Evolutionary conservation across 1,140 invertebrate genomes (phyloP), one percentile per base, ranked within the genome.

Genomic region (Calephelis nemesis): DNA sequence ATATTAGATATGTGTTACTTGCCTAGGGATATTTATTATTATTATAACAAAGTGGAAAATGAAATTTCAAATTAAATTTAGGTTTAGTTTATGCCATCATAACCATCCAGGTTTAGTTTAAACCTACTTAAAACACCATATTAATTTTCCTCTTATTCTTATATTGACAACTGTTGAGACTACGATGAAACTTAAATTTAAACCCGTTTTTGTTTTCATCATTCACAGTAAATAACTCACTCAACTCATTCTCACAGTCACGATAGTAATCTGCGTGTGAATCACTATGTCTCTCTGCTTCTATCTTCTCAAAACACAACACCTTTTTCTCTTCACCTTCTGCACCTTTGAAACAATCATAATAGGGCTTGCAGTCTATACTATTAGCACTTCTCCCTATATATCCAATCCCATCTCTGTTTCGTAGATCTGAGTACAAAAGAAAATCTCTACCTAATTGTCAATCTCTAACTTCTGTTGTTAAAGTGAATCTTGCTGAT

Each of bases 381-480:
- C 81, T 89, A 65, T 89, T 88, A 0, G 83, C 83, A 45, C 87
- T 87, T 62, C 82, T 77, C 9, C 82, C 85, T 63, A 87, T 84
- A 62, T 85, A 88, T 65, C 80, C 84, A 39, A 88, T 77, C 19
- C 77, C 83, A 19, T 83, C 80, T 42, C 79, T 78, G 47, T 82
- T 79, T 42, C 80, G 74, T 52, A 79, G 66, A 66, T 87, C 80
- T 19, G 74, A 73, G 73, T 76, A 72, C n/a, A 78, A 72, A 49
- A 80, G 72, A 47, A 85, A 75, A 63, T 83, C 79, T 65, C 84
- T 84, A 68, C 76, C 77, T 71, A 81, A 75, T 62, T 82, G 88
- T 91, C 88, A 91, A 85, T 91, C 88, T 75, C 79, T 83, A 8
- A 82, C 77, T n/a, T 92, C 91, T 0, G 88, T 86, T 0, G 87